phyloP scores from a whole-genome alignment of 2,888 invertebrate genomes.

The Cylindroiulus punctatus region DNA sequence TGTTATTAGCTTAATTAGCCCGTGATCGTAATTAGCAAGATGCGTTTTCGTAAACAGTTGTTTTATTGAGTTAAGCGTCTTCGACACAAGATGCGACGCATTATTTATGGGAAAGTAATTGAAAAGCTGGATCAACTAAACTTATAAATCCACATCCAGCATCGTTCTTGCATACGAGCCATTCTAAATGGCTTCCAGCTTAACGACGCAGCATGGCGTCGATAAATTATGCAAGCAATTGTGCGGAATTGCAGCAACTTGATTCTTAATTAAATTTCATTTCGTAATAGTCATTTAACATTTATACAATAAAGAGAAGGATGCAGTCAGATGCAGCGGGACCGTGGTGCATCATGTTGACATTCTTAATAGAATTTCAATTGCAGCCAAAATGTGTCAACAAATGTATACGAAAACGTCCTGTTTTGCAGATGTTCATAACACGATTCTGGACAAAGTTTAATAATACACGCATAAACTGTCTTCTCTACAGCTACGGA shows the following conservation, averaged over 20 bases:
- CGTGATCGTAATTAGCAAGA: background rate
- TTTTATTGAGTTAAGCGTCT: slow-evolving; percentile 33
- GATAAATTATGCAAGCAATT: slow-evolving; percentile 30
- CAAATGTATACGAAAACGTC: background rate
- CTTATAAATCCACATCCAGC: background rate
- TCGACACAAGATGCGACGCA: slow-evolving; percentile 6
- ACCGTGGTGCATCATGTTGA: background rate
- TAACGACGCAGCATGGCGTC: background rate
- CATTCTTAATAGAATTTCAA: background rate
- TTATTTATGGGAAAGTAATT: background rate
- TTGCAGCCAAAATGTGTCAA: background rate
- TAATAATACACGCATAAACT: too few relatives aligned
- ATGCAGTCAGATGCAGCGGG: background rate
- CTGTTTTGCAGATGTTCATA: too few relatives aligned
- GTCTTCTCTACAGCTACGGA: too few relatives aligned
- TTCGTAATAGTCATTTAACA: slow-evolving; percentile 21
- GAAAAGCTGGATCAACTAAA: slow-evolving; percentile 6
- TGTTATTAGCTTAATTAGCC: slow-evolving; percentile 29
- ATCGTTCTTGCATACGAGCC: background rate
- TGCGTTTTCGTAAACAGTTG: slow-evolving; percentile 31
- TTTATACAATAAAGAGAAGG: background rate
- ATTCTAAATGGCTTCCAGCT: background rate
- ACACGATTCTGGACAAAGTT: background rate
- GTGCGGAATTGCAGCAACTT: slow-evolving; percentile 21
- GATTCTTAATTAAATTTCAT: slow-evolving; percentile 38